Evolutionary conservation across 1,140 invertebrate genomes (phyloP), one percentile per base, ranked within the genome.

Genomic region (Diachasmimorpha longicaudata): DNA sequence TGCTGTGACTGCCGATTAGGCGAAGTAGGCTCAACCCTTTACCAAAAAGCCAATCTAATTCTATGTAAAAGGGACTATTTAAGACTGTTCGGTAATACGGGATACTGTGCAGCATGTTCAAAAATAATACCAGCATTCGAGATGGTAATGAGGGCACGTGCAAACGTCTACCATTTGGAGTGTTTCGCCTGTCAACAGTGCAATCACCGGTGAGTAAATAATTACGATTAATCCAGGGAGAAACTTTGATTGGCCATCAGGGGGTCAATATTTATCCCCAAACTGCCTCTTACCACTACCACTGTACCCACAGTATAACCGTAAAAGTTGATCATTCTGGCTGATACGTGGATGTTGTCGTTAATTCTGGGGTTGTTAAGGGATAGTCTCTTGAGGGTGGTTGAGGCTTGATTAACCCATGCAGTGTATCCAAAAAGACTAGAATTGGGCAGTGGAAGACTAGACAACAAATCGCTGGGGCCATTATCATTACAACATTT

Each of bases 141-240:
- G 89, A 98, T 99, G 97, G 98, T 99, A 74, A 99, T 99, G 98
- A 91, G 97, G 81, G 97, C 97, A 14, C 94, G 96, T 85, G 95
- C 93, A 84, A 98, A 99, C 86, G 97, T 99, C 48, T 99, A 99
- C 87, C 98, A 99, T 88, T 91, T 99, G 78, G 97, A 99, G 87
- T 99, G 98, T 89, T 99, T 99, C 87, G 97, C 97, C 55, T 99
- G 98, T 88, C 97, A 99, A 87, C 96, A 98, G 88, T 99, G 98
- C 87, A 98, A 97, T 90, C 97, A 99, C 89, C 96, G 97, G 98
- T 99, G 87, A 92, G 91, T 89, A 74, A 76, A 63, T 63, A 63
- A 63, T 25, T 63, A 9, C 58, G 8, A 63, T 63, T 63, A 63
- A 63, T 63, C 58, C 19, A 63, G 19, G 58, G 23, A 63, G 58